Conservation (phyloP, 2,113 vertebrate species). For the Mystacornis crossleyi region DNA sequence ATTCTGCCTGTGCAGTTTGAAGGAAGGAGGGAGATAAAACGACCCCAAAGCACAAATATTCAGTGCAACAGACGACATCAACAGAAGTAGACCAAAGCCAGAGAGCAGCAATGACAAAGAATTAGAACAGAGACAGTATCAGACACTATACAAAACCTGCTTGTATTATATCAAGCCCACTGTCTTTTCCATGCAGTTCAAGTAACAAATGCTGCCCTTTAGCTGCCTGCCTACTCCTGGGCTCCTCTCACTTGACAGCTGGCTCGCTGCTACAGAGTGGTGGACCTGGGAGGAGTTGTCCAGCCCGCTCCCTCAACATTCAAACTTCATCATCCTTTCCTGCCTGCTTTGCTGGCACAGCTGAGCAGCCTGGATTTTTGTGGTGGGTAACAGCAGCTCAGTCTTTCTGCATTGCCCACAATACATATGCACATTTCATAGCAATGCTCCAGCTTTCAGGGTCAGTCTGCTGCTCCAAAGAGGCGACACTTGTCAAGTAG, state of each 20-base stretch:
- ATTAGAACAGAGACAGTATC: neutral
- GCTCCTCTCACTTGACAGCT: neutral
- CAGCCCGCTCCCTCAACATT: neutral
- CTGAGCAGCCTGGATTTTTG: neutral
- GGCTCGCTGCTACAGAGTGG: neutral
- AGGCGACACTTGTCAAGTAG: neutral
- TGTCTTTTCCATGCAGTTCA: neutral
- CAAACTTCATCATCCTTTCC: neutral
- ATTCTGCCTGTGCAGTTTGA: neutral
- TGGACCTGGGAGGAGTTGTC: neutral
- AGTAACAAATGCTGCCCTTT: neutral
- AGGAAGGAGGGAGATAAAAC: neutral
- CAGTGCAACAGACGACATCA: neutral
- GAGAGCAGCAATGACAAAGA: neutral
- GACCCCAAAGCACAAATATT: neutral
- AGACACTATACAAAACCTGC: neutral
- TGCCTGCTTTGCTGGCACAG: neutral
- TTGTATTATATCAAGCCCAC: neutral
- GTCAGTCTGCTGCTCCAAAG: neutral
- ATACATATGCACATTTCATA: neutral
- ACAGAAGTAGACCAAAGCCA: neutral
- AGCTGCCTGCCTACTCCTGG: neutral
- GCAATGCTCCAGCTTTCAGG: neutral
- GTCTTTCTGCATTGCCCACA: neutral
- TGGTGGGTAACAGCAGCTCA: neutral